Evolutionary conservation across 2,797 vertebrate species (phyloP).

Genomic region (Anabacerthia variegaticeps): DNA sequence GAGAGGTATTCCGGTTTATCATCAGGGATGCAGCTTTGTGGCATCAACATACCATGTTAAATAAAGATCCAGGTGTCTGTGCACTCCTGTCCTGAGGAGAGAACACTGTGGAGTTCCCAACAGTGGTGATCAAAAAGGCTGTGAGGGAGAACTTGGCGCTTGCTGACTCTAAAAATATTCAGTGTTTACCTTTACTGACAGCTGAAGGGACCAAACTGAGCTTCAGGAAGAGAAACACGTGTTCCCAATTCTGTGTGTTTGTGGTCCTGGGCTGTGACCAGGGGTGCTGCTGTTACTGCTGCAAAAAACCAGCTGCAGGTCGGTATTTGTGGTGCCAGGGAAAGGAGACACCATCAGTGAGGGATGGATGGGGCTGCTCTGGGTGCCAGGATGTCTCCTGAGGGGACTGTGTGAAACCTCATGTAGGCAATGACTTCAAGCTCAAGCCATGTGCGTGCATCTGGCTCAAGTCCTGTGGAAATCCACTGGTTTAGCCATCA

Average conservation of each 20-base stretch:
- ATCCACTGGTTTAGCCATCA: not conserved
- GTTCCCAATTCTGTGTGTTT: not conserved
- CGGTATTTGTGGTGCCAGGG: not conserved
- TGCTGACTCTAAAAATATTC: not conserved
- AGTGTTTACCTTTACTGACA: not conserved
- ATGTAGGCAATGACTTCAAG: not conserved
- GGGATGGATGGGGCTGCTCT: not conserved
- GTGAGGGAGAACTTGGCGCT: fast-evolving
- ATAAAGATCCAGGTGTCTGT: not conserved
- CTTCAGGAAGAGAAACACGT: not conserved
- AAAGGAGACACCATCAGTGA: not conserved
- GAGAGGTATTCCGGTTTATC: not conserved
- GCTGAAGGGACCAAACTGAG: not conserved
- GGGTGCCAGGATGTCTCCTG: not conserved
- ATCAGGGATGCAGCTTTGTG: not conserved
- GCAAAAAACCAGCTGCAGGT: not conserved
- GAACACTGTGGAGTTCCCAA: not conserved
- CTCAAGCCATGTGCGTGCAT: not conserved
- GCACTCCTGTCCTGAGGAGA: not conserved
- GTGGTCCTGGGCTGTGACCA: not conserved
- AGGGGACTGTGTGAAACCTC: not conserved
- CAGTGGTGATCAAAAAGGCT: not conserved
- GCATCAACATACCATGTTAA: not conserved
- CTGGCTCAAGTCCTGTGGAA: not conserved
- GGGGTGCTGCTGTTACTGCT: not conserved